Percentiles rank a stretch among this genome's conserved stretches.
These are phyloP conservation scores for Ceyx margarethae DNA, from an alignment of 2,113 vertebrate genomes.

Conservation along the genomic window DNA sequence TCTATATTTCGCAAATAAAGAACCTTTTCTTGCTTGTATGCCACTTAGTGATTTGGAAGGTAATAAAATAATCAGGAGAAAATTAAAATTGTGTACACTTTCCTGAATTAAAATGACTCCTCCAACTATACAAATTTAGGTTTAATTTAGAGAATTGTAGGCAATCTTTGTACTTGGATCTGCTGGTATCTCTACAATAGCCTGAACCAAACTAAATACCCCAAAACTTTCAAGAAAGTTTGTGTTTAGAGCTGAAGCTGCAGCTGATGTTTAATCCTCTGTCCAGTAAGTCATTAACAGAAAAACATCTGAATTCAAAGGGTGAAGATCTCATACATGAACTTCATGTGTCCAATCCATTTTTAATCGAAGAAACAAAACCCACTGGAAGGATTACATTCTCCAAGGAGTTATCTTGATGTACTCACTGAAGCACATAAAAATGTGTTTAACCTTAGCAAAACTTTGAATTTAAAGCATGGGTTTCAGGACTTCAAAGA, in stretches of 20 bases:
- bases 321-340: conserved; percentile 33
- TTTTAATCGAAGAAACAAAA: conserved; percentile 41
- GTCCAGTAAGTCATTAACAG: conserved; percentile 23
- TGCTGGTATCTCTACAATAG: not conserved
- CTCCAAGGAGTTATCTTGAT: conserved; percentile 5
- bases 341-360: conserved; percentile 6
- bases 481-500: not conserved
- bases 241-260: not conserved
- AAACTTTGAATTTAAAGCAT: not conserved
- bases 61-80: not conserved
- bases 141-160: not conserved
- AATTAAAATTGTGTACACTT: not conserved
- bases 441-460: not conserved
- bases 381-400: conserved; percentile 5
- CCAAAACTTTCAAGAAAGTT: not conserved
- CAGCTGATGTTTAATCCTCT: conserved; percentile 15
- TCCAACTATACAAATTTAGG: not conserved
- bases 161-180: not conserved
- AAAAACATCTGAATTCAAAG: conserved; percentile 20
- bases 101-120: not conserved
- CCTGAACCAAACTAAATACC: not conserved
- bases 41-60: not conserved
- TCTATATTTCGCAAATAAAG: not conserved
- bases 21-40: not conserved
- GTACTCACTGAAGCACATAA: not conserved